Base-by-base conservation (phyloP, 2,113 vertebrate genomes). In the Phalacrocorax carbo region DNA sequence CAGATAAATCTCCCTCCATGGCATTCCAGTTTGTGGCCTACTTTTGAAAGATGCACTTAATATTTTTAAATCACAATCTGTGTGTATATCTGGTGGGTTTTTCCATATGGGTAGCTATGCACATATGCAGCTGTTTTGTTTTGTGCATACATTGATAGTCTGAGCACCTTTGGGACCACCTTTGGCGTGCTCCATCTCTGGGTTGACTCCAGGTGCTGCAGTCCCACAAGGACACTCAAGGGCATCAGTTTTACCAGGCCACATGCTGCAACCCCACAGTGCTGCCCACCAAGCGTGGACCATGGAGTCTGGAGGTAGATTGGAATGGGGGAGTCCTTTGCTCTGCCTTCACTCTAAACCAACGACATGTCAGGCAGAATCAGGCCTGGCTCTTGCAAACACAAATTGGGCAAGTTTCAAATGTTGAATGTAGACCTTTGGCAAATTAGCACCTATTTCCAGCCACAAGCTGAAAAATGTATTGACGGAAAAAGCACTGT, bases 111-210 rank as follows among this genome's bases (percentile, higher is more conserved):
- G 14, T 66, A 69, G 9, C 32, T 72, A 6, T n/a, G 30, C 23
- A 27, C 0, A 0, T 40, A 12, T 36, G 7, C 15, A 92, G 18
- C 8, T 14, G 0, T 61, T 17, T 14, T 7, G 3, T 36, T 76
- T 83, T 64, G 27, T 68, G 55, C 1, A 1, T 38, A 23, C 10
- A 23, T 4, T 32, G 29, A 15, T 32, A 80, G 27, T 12, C 25
- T 10, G 8, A 75, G 25, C 36, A 38, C 21, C 4, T 52, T 34
- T 66, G 40, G 32, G 25, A 36, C 4, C 29, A 42, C 29, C 27
- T 58, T 48, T 88, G 49, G 13, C 40, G 40, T 32, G 5, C 25
- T 60, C 32, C 4, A 0, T 40, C n/a, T 60, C 49, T 40, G 40
- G 36, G 7, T 19, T 78, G 14, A 17, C 70, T 58, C 32, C 48